A percentile compares a stretch with the other conserved stretches of the same genome.
These are phyloP conservation scores for Phyllotreta cruciferae DNA, from an alignment of 2,888 invertebrate species.

Conservation along the genomic window DNA sequence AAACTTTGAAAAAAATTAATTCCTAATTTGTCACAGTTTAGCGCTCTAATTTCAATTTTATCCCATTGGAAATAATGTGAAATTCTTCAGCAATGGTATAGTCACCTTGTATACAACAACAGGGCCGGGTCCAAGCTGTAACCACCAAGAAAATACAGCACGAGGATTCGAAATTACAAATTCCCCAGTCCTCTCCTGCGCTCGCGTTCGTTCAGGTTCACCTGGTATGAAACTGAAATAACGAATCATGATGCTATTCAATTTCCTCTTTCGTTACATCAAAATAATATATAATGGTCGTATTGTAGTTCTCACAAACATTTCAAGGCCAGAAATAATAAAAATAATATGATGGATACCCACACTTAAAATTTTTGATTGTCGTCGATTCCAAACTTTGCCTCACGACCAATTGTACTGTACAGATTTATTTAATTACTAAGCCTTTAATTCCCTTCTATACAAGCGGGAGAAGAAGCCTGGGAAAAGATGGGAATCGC, in stretches of 20 bases:
- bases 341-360: constrained; percentile 33
- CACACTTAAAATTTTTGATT: constrained; percentile 20
- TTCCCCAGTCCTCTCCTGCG: neutral
- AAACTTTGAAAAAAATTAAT: constrained; percentile 10
- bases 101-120: too few relatives aligned
- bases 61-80: neutral
- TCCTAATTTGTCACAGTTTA: constrained; percentile 12
- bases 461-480: too few relatives aligned
- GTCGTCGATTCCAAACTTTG: neutral
- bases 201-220: constrained; percentile 25
- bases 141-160: too few relatives aligned
- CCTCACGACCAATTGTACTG: too few relatives aligned
- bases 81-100: too few relatives aligned
- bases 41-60: constrained; percentile 7
- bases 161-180: too few relatives aligned
- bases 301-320: constrained; percentile 38
- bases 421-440: too few relatives aligned
- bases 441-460: too few relatives aligned
- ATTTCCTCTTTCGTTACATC: constrained; percentile 41
- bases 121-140: too few relatives aligned
- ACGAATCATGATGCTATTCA: constrained; percentile 39
- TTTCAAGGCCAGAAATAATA: constrained; percentile 39
- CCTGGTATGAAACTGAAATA: constrained; percentile 35
- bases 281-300: constrained; percentile 39
- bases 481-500: too few relatives aligned